Base-by-base conservation (phyloP, 2,888 invertebrate genomes). In the Elmis aenea region DNA sequence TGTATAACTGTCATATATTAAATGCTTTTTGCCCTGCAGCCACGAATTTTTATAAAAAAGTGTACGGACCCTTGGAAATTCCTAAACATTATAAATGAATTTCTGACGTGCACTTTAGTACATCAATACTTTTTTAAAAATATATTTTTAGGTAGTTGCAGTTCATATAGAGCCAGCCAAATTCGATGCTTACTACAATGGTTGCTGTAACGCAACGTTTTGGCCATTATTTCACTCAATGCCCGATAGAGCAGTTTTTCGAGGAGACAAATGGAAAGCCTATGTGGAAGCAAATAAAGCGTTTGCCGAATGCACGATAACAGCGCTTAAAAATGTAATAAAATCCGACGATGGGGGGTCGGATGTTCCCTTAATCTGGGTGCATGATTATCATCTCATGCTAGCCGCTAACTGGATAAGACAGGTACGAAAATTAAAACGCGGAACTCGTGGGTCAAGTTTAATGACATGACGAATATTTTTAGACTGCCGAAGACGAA, bases 361-460 rank as follows among this genome's bases (percentile, higher is more conserved):
- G 11, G 71, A 81, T 8, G 42, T 58, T 12, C 90, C 92, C 0
- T 77, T 94, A 37, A 81, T 94, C 2, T 94, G 94, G 94, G 79
- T 94, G 13, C 94, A 94, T 59, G 94, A 94, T 62, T 94, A 94
- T 63, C 93, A 94, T 61, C 74, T 94, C 10, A 91, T 93, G 90
- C 69, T 92, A 57, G 87, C 90, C 8, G 90, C 93, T 20, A 90
- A 89, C 64, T 89, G 89, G 79, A 84, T 94, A 48, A 77, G 93
- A 64, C 86, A 89, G 69, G 80, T 81, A 55, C 13, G 6, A 20
- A 6, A 46, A 60, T n/a, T n/a, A n/a, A n/a, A 13, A 8, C 5
- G 5, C 10, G 4, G 8, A 27, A 8, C 2, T 23, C 26, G 12
- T 10, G 5, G 5, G n/a, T n/a, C 5, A 5, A 24, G 25, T 24